Conservation (phyloP, 1,140 invertebrate species). For the Calephelis nemesis region DNA sequence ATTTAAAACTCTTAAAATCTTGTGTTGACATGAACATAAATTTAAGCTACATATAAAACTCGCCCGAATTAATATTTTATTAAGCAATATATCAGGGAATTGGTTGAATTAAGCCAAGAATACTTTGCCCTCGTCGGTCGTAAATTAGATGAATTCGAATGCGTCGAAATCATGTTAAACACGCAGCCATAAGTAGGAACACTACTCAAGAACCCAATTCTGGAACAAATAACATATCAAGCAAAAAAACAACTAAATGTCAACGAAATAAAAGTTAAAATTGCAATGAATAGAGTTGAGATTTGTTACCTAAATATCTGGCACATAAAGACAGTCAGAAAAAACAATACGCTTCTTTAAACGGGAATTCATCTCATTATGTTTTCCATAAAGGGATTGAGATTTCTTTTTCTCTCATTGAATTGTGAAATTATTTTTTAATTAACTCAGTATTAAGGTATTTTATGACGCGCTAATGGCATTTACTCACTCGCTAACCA, state of each 20-base stretch:
- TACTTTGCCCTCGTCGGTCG: constrained; percentile 33
- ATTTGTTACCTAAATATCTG: constrained; percentile 41
- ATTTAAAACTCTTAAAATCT: too few relatives aligned
- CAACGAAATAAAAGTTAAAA: not conserved
- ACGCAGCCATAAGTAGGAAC: constrained; percentile 30
- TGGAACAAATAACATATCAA: not conserved
- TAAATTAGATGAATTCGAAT: constrained; percentile 43
- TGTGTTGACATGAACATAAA: too few relatives aligned
- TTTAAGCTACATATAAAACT: too few relatives aligned
- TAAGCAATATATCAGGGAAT: too few relatives aligned
- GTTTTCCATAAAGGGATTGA: constrained; percentile 54
- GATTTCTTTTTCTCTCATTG: constrained; percentile 47
- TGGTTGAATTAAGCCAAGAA: too few relatives aligned
- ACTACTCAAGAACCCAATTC: not conserved
- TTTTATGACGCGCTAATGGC: constrained; percentile 36
- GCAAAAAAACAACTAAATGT: not conserved
- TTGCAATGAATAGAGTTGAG: constrained; percentile 4
- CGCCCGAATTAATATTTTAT: too few relatives aligned
- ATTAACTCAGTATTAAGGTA: constrained; percentile 40
- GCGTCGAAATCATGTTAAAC: constrained; percentile 56
- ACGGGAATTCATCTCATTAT: constrained; percentile 62
- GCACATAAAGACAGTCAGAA: constrained; percentile 46
- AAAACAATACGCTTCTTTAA: constrained; percentile 53
- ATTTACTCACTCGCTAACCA: constrained; percentile 24
- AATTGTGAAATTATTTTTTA: constrained; percentile 46